Evolutionary conservation across 2,888 invertebrate species (phyloP).

Genomic region (Caenorhabditis doughertyi): DNA sequence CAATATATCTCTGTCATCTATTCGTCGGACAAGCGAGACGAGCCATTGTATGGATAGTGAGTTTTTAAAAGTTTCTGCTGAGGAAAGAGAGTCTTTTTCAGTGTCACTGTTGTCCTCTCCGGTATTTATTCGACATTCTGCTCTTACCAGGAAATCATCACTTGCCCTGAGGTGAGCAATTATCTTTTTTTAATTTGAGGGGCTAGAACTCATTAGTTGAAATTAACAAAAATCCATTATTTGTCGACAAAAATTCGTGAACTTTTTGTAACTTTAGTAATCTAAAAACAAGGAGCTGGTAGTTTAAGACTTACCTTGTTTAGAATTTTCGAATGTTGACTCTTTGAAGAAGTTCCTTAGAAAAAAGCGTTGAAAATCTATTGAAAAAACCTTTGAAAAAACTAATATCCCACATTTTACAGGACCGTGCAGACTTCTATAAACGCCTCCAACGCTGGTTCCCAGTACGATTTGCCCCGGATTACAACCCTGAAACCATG

Average conservation of each 20-base stretch:
- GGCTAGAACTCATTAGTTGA: no score
- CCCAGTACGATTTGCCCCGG: constrained; percentile 11
- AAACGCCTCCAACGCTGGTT: neutral
- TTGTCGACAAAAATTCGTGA: no score
- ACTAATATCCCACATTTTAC: no score
- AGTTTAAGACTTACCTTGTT: no score
- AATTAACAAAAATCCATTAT: no score
- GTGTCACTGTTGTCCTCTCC: neutral
- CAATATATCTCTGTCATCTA: constrained; percentile 31
- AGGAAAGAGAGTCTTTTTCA: neutral
- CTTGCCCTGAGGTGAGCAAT: constrained; percentile 19
- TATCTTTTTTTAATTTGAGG: neutral
- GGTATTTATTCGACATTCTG: constrained; percentile 20
- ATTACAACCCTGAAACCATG: constrained; percentile 17
- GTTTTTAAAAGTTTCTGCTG: neutral
- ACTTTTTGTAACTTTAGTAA: no score
- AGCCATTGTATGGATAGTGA: constrained; percentile 15
- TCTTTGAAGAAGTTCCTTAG: no score
- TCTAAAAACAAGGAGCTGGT: no score
- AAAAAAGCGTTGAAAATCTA: neutral
- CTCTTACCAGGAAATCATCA: constrained; percentile 24
- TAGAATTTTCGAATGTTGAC: no score
- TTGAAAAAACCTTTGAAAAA: no score
- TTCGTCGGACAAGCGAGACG: constrained; percentile 21
- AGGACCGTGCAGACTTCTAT: constrained; percentile 18